Base-by-base conservation (phyloP, 1,140 invertebrate genomes). In the Pollicipes pollicipes region DNA sequence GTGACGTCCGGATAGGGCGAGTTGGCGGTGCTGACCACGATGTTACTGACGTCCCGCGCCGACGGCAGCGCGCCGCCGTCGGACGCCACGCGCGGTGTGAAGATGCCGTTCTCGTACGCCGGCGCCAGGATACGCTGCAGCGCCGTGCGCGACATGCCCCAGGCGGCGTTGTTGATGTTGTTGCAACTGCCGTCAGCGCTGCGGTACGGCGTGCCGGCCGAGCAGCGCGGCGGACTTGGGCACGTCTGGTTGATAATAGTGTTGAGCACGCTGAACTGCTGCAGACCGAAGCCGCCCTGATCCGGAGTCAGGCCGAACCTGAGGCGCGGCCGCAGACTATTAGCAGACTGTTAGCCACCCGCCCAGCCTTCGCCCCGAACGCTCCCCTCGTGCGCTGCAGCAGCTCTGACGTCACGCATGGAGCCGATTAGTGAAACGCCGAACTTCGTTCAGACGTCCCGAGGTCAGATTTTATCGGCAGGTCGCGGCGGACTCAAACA, bases 131-230 rank as follows among this genome's bases (percentile, higher is more conserved):
- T 82, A 70, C 95, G 84, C 24, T 84, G 83, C 73, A 95, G 91
- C 0, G 91, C 87, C n/a, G 85, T 88, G 76, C 87, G 86, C 0
- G 90, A 85, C 71, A 84, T 85, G 6, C 92, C 92, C 82, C 86
- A 86, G 0, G 82, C 82, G 0, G 90, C 87, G 75, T 87, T 85
- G 30, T 82, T 76, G 3, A 89, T 76, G 78, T 94, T 93, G 77
- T 94, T 95, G 77, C 92, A 95, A 0, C 88, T 86, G 0, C 91
- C 91, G 77, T 94, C 91, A 68, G 87, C 84, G 0, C 85, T 84
- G 24, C 91, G 82, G 76, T 91, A 93, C 68, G 45, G 71, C 32
- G 26, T 29, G 3, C 35, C 67, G 4, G 68, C 27, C 10, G 16
- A n/a, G 63, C 72, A 73, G 0, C 13, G 64, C 2, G 72, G 70